These are phyloP conservation scores for Mormyrus proboscirostris DNA, from an alignment of 2,797 vertebrate species.

Conservation along the genomic window DNA sequence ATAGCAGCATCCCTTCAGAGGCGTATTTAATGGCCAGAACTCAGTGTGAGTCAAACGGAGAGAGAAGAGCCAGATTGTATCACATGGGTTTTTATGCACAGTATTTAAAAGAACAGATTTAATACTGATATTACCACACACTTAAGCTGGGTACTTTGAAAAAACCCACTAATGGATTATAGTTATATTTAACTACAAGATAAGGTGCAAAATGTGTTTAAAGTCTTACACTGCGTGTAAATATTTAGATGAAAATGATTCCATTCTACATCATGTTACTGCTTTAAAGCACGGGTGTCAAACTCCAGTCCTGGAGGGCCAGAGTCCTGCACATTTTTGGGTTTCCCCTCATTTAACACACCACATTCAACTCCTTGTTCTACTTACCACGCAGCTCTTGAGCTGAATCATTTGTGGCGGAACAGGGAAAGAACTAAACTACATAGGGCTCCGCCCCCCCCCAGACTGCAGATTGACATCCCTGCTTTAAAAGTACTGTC, in stretches of 20 bases:
- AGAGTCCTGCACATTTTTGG: no score
- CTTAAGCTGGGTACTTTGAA: neutral
- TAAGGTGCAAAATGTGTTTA: neutral
- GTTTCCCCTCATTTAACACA: no score
- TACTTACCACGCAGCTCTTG: no score
- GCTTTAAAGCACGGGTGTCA: neutral
- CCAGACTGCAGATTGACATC: no score
- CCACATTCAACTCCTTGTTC: no score
- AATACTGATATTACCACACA: neutral
- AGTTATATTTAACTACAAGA: neutral
- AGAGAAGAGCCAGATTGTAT: neutral
- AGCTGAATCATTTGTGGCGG: no score
- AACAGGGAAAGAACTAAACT: no score
- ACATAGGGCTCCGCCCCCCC: no score
- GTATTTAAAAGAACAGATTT: constrained; percentile 3
- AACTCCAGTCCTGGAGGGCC: no score
- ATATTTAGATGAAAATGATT: neutral
- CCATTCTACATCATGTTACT: neutral
- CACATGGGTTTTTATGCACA: neutral
- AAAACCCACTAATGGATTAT: neutral
- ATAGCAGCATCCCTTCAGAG: neutral
- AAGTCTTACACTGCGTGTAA: neutral
- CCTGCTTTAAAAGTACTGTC: neutral
- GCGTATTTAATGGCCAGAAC: neutral
- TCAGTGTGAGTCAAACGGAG: neutral